phyloP scores from a whole-genome alignment of 2,888 invertebrate species.

The Drosophila neonasuta region DNA sequence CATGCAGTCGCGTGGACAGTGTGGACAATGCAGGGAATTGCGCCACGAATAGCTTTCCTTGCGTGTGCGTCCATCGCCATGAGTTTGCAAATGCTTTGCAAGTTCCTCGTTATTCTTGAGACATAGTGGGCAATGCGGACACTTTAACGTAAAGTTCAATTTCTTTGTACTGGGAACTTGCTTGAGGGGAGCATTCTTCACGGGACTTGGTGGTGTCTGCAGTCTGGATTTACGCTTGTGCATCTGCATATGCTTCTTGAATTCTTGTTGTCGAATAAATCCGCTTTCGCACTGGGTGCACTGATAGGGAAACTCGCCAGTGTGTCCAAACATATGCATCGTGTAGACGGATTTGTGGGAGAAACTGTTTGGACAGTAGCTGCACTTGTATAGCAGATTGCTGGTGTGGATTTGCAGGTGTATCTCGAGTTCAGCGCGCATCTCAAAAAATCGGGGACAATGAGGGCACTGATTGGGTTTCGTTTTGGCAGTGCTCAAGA shows the following conservation, averaged over 20 bases:
- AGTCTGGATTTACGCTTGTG: not conserved
- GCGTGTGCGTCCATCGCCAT: conserved; percentile 4
- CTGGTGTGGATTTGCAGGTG: conserved; percentile 32
- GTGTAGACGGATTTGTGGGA: conserved; percentile 31
- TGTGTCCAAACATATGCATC: conserved; percentile 19
- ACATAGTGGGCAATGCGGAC: not conserved
- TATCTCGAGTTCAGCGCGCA: conserved; percentile 26
- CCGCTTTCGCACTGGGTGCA: conserved; percentile 27
- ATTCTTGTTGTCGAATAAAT: conserved; percentile 9
- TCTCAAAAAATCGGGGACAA: conserved; percentile 26
- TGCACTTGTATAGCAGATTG: conserved; percentile 32
- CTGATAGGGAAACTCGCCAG: conserved; percentile 21
- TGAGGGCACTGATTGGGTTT: conserved; percentile 22
- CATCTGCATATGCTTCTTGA: conserved; percentile 2
- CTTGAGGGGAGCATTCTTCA: not conserved
- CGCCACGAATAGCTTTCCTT: not conserved
- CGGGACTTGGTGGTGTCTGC: not conserved
- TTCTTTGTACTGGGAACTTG: not conserved
- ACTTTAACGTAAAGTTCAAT: not conserved
- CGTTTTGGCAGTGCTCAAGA: not conserved
- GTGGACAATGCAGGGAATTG: conserved; percentile 8
- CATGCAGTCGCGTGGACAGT: conserved; percentile 26
- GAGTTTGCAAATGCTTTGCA: not conserved
- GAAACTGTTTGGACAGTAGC: conserved; percentile 28
- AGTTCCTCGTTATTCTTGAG: not conserved